Conservation (phyloP, 2,888 invertebrate genomes). For the Stenichneumon culpator region DNA sequence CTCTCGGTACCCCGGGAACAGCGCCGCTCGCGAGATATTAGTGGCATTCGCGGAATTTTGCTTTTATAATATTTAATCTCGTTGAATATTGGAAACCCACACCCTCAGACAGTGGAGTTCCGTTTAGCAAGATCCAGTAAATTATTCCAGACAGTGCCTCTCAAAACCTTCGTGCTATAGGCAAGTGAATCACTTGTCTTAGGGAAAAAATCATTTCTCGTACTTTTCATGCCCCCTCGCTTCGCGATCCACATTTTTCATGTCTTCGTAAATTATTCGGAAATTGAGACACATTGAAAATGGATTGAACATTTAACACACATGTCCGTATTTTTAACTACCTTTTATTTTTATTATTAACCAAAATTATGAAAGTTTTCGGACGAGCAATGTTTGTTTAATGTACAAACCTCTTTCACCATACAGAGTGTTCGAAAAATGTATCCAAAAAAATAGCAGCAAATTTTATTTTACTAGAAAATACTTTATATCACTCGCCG, state of each 20-base stretch:
- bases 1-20: constrained; percentile 42
- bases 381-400: too few relatives aligned
- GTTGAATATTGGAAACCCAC: constrained; percentile 75
- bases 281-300: not conserved
- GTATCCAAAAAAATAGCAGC: too few relatives aligned
- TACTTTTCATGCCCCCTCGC: not conserved
- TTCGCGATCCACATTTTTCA: not conserved
- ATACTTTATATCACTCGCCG: too few relatives aligned
- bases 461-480: too few relatives aligned
- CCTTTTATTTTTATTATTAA: not conserved
- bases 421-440: too few relatives aligned
- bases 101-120: not conserved
- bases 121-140: constrained; percentile 53
- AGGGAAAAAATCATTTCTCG: constrained; percentile 37
- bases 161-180: constrained; percentile 22
- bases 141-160: constrained; percentile 61
- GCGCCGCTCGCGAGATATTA: constrained; percentile 66
- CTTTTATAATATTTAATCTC: constrained; percentile 81
- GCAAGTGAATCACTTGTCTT: constrained; percentile 43
- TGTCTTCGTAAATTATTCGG: not conserved
- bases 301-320: not conserved
- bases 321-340: not conserved
- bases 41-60: constrained; percentile 78
- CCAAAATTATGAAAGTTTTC: too few relatives aligned
- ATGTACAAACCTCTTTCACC: too few relatives aligned